Evolutionary conservation across 2,113 vertebrate species (phyloP), one percentile per base, ranked within the genome.

Genomic region (Diphyllodes magnificus): DNA sequence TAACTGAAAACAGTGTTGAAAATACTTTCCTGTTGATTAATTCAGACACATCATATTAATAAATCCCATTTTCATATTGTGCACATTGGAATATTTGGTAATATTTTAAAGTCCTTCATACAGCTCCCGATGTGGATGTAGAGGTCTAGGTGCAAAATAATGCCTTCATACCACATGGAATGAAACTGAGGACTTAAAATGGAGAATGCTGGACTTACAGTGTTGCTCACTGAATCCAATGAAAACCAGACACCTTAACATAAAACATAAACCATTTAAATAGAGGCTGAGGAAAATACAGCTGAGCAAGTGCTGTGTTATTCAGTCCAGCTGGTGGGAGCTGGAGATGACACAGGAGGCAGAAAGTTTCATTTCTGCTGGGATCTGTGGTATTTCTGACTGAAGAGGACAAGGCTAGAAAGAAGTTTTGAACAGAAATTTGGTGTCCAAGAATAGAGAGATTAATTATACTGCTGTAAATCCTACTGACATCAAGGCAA

Each of bases 401-500:
- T 63, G 50, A 80, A 76, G 33, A 82, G 23, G 49, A 93, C 78
- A 87, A 87, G 40, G 66, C 50, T 54, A 80, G 28, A 87, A 82
- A 87, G 45, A 79, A 88, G 28, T 45, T 50, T 40, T 33, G 40
- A 66, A 87, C 45, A 93, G n/a, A 90, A 91, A 82, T 69, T 20
- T 93, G 42, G 18, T 92, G 54, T 82, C 57, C 84, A 87, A 87
- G 78, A 90, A 91, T 31, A 87, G 59, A 90, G 44, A 94, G 53
- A 87, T 71, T 79, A 92, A 79, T 95, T 75, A 64, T 49, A 82
- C 33, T 77, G 82, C 42, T 80, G 50, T 90, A 95, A 95, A 94
- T 93, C 75, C 85, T 77, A 72, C 75, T 57, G 78, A 92, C 78
- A 93, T 80, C 69, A 86, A 93, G 86, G 86, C 59, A 94, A 95